Percentiles rank a stretch among this genome's conserved stretches.
These are phyloP conservation scores for Amazonetta brasiliensis DNA, from an alignment of 2,797 vertebrate genomes.

Conservation along the genomic window DNA sequence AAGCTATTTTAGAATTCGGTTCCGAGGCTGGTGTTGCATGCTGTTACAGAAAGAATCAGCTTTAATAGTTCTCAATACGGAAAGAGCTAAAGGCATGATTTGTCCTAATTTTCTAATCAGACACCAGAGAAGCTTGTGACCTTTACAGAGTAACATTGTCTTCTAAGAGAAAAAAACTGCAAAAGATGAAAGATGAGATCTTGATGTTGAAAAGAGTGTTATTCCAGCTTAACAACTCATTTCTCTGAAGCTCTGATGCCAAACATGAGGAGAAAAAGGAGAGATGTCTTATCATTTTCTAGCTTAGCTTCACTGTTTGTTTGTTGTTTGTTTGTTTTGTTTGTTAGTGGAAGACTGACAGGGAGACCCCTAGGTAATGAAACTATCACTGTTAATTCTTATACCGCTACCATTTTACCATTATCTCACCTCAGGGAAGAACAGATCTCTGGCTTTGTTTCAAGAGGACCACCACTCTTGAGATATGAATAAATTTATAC, in stretches of 20 bases:
- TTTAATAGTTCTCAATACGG: not conserved
- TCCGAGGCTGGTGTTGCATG: accelerated
- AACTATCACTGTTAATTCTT: not conserved
- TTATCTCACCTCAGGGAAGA: not conserved
- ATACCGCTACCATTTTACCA: not conserved
- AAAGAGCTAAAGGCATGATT: not conserved
- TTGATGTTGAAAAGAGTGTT: not conserved
- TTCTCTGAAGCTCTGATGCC: not conserved
- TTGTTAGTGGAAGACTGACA: not conserved
- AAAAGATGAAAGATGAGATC: not conserved
- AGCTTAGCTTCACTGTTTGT: not conserved
- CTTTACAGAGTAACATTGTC: not conserved
- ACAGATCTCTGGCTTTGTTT: not conserved
- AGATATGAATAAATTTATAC: not conserved
- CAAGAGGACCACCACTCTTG: not conserved
- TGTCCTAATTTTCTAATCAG: not conserved
- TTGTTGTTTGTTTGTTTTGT: not conserved
- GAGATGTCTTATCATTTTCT: not conserved
- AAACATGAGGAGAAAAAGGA: not conserved
- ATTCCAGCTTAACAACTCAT: not conserved
- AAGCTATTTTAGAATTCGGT: not conserved
- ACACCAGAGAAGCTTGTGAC: not conserved
- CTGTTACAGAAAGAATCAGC: not conserved
- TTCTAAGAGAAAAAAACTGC: not conserved
- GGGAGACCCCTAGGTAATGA: not conserved